These are phyloP conservation scores for Boulengeromyrus knoepffleri DNA, from an alignment of 2,113 vertebrate genomes.

Conservation along the genomic window DNA sequence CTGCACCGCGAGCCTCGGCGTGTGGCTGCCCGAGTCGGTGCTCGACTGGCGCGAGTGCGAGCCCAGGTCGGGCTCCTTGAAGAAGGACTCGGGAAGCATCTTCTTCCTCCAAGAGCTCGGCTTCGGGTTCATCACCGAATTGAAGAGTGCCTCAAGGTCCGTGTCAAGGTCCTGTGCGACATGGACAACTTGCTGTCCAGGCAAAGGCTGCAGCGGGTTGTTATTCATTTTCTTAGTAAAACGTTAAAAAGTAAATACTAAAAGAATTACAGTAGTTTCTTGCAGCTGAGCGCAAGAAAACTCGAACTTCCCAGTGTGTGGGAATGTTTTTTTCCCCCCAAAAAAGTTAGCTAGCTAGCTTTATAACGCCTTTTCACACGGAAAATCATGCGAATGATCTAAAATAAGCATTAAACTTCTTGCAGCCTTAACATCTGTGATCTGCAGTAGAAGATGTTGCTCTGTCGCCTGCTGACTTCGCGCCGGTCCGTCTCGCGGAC, in stretches of 20 bases:
- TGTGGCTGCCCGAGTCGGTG: constrained; percentile 69
- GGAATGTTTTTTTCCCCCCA: not conserved
- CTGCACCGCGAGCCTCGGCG: constrained; percentile 53
- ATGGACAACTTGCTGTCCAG: constrained; percentile 77
- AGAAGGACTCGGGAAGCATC: constrained; percentile 77
- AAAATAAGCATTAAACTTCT: not conserved
- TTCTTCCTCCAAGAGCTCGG: constrained; percentile 79
- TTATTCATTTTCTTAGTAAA: constrained; percentile 60
- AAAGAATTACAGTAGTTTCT: not conserved
- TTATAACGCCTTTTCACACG: not conserved
- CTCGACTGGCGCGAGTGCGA: constrained; percentile 79
- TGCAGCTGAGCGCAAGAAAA: not conserved
- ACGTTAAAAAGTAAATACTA: not conserved
- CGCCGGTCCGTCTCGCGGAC: not conserved
- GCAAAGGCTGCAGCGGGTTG: constrained; percentile 62
- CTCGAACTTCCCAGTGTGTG: not conserved
- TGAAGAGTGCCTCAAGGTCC: constrained; percentile 77
- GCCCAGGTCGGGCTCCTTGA: constrained; percentile 75
- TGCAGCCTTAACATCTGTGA: constrained; percentile 5
- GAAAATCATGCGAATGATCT: not conserved
- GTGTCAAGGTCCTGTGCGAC: constrained; percentile 77
- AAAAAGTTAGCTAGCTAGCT: constrained; percentile 4
- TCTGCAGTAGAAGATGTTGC: constrained; percentile 9
- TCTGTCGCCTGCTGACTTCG: not conserved
- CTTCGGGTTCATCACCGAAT: constrained; percentile 76